Base-by-base conservation (phyloP, 1,140 invertebrate species). In the Polypedilum vanderplanki region DNA sequence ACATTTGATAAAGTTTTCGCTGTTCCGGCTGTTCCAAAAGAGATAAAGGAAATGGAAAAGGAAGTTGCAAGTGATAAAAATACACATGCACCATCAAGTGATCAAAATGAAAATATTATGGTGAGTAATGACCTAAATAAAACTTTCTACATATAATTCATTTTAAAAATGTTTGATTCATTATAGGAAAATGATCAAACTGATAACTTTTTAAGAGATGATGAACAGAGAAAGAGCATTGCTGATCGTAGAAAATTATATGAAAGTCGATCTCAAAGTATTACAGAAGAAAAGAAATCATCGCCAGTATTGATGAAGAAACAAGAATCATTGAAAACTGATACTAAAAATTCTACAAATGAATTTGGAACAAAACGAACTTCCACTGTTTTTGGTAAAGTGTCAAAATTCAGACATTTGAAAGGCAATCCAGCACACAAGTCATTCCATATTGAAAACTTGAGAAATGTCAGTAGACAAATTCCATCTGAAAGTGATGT, bases 401-500 rank as follows among this genome's bases (percentile, higher is more conserved):
- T 95, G 73, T 95, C 94, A 0, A 98, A 98, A 82, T 98, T 95
- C 80, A 88, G 95, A 10, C 95, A 97, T 80, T 83, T 98, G 76
- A 96, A 96, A 81, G 95, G 94, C 40, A 94, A 92, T 7, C 88
- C 93, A 1, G 89, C 90, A 7, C 94, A 96, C 82, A 95, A 96
- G 83, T 94, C 91, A 17, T 90, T 89, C 0, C 93, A 97, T 78
- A 93, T 98, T 77, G 95, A 97, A 80, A 98, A 98, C 81, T 87
- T 98, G 74, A 87, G 93, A 73, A 96, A 96, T 80, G 85, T 98
- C 7, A 95, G 93, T 82, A 88, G 93, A 67, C 95, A 95, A 80
- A 91, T 97, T 78, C 93, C 95, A 4, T 93, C 94, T 33, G 95
- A 98, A 83, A 96, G 94, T 82, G 93, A 98, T 84, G 92, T 94